These are phyloP conservation scores for Danaus chrysippus DNA, from an alignment of 2,888 invertebrate species.

Conservation along the genomic window DNA sequence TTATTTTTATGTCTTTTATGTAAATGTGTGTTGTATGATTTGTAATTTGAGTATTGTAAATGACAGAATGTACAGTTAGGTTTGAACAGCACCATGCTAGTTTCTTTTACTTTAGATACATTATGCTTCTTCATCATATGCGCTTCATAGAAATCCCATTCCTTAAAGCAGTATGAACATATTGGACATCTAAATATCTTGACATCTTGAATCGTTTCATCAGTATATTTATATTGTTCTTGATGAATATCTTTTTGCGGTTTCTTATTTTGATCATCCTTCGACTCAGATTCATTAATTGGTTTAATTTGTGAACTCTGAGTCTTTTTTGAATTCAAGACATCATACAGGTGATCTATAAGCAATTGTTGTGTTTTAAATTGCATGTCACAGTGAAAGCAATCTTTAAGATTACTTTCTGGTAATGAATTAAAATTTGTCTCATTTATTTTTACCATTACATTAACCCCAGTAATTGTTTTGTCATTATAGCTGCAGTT, in stretches of 20 bases:
- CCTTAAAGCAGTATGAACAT: conserved; percentile 27
- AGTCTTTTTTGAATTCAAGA: conserved; percentile 39
- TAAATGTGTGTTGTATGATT: conserved; percentile 39
- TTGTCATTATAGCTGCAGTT: not conserved
- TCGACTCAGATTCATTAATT: conserved; percentile 8
- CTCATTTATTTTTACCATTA: conserved; percentile 19
- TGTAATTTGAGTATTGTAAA: conserved; percentile 28
- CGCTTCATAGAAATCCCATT: conserved; percentile 16
- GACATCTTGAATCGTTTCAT: conserved; percentile 6
- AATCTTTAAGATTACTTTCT: conserved; percentile 28
- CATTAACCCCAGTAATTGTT: conserved; percentile 11
- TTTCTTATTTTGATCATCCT: conserved; percentile 2
- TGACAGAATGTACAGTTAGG: conserved; percentile 46
- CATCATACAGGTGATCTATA: conserved; percentile 59
- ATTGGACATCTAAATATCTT: conserved; percentile 22
- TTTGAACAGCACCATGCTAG: conserved; percentile 39
- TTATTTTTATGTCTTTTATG: conserved; percentile 29
- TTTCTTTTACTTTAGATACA: conserved; percentile 15
- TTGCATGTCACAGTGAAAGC: conserved; percentile 53
- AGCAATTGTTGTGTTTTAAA: conserved; percentile 48
- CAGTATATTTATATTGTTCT: conserved; percentile 7
- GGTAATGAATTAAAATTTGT: conserved; percentile 22
- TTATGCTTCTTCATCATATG: conserved; percentile 27
- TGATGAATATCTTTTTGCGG: conserved; percentile 7
- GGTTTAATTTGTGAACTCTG: conserved; percentile 6